These are phyloP conservation scores for Prorops nasuta DNA, from an alignment of 1,140 invertebrate species.

Conservation along the genomic window DNA sequence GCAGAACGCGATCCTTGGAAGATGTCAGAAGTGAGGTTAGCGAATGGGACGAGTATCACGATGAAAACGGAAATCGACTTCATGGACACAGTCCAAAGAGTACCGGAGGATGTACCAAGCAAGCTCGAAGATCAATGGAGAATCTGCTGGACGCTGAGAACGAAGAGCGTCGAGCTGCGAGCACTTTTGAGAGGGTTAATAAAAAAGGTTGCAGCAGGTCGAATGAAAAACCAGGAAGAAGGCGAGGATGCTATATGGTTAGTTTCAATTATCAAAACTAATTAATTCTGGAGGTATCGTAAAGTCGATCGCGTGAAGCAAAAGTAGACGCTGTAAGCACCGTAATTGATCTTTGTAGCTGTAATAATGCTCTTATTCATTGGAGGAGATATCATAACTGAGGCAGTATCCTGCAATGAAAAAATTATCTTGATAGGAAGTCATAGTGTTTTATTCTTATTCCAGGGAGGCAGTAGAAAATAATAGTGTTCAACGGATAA, in stretches of 20 bases:
- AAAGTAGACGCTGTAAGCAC: neutral
- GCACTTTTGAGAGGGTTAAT: constrained; percentile 30
- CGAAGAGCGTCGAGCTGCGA: constrained; percentile 17
- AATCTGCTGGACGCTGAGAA: constrained; percentile 62
- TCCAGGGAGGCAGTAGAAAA: too few species aligned
- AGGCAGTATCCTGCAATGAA: too few species aligned
- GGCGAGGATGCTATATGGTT: constrained; percentile 54
- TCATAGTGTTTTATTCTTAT: too few species aligned
- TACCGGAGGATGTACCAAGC: constrained; percentile 45
- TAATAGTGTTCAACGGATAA: too few species aligned
- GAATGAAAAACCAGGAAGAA: constrained; percentile 35
- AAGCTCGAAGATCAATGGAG: constrained; percentile 67
- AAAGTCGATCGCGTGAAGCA: neutral
- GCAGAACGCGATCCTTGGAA: constrained; percentile 67
- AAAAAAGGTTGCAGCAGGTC: constrained; percentile 24
- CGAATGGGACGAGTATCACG: constrained; percentile 64
- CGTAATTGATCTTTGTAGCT: too few species aligned
- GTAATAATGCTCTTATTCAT: too few species aligned
- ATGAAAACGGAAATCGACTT: constrained; percentile 60
- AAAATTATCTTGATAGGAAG: too few species aligned
- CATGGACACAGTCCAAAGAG: constrained; percentile 49
- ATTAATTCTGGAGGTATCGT: constrained; percentile 12
- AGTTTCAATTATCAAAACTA: too few species aligned
- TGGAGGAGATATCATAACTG: too few species aligned
- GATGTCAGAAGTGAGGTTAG: constrained; percentile 67